Evolutionary conservation across 1,140 invertebrate genomes (phyloP).

Genomic region (Neodiprion fabricii): DNA sequence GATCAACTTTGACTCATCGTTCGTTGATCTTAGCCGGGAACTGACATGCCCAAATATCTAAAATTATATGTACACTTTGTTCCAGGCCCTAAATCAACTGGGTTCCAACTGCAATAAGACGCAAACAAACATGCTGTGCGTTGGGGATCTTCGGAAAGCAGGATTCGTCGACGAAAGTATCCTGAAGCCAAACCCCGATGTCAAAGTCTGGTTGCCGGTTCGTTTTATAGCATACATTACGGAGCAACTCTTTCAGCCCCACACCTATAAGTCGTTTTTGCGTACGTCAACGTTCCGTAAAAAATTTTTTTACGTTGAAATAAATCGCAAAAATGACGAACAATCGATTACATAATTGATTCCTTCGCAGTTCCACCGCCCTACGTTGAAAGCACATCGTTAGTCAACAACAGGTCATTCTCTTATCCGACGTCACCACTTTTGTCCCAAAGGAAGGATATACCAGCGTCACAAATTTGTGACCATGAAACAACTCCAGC

Average conservation of each 20-base stretch:
- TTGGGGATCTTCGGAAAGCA: conserved; percentile 77
- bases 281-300: conserved; percentile 58
- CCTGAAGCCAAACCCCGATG: conserved; percentile 73
- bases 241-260: conserved; percentile 76
- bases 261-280: conserved; percentile 77
- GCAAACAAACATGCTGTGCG: conserved; percentile 73
- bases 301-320: background rate
- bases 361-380: conserved; percentile 9
- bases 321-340: background rate
- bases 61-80: conserved; percentile 10
- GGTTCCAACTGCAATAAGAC: conserved; percentile 72
- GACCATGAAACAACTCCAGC: conserved; percentile 79
- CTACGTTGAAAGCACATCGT: background rate
- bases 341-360: background rate
- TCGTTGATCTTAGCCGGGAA: background rate
- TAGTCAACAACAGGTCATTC: conserved; percentile 77
- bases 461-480: conserved; percentile 77
- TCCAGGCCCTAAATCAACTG: conserved; percentile 78
- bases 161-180: conserved; percentile 70
- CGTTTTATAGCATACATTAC: conserved; percentile 77
- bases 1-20: background rate
- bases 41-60: background rate
- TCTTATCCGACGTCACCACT: conserved; percentile 76
- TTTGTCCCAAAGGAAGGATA: conserved; percentile 78
- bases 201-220: conserved; percentile 79